A percentile compares a stretch with the other conserved stretches of the same genome.
Evolutionary conservation across 2,113 vertebrate species (phyloP).

Genomic region (Trichechus manatus): DNA sequence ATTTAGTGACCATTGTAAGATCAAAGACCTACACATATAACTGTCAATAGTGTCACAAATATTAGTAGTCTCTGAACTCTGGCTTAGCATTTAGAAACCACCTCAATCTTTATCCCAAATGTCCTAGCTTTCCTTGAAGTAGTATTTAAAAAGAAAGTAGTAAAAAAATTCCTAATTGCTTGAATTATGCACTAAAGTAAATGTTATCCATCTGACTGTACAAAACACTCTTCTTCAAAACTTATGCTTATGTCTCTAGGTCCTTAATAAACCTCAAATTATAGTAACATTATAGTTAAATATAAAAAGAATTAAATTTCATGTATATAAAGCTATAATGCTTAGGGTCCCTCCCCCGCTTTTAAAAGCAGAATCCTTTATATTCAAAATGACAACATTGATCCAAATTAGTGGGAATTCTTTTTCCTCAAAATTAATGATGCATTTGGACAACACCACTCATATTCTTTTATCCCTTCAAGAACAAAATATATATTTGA

Average conservation of each 20-base stretch:
- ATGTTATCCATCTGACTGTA: background rate
- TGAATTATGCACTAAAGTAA: background rate
- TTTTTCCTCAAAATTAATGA: constrained; percentile 19
- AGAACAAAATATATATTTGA: background rate
- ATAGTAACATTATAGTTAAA: constrained; percentile 25
- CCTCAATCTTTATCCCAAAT: background rate
- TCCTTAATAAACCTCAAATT: background rate
- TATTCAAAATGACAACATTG: background rate
- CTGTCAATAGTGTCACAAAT: background rate
- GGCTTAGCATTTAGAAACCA: background rate
- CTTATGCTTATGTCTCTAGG: background rate
- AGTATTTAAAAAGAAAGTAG: background rate
- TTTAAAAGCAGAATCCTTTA: constrained; percentile 17
- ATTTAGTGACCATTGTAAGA: background rate
- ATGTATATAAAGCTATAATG: background rate
- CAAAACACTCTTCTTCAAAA: background rate
- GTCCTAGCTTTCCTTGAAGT: background rate
- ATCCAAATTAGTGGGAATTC: background rate
- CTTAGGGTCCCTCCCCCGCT: background rate
- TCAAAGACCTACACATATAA: background rate
- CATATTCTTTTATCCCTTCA: background rate
- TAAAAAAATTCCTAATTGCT: constrained; percentile 1
- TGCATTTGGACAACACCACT: background rate
- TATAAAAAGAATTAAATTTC: background rate
- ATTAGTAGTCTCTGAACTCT: background rate